Conservation (phyloP, 2,113 vertebrate species). For the Conger conger region DNA sequence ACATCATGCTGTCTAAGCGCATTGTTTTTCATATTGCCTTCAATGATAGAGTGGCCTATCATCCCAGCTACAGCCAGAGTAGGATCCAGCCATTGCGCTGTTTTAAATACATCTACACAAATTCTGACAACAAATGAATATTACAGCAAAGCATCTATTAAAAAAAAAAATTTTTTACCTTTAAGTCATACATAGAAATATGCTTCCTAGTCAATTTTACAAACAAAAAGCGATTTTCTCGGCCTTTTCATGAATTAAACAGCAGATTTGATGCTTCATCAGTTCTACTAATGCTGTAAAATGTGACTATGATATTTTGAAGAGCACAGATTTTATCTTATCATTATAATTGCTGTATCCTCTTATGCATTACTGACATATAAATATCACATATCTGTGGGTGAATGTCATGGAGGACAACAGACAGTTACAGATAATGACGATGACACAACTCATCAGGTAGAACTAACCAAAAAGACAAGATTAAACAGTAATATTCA, state of each 20-base stretch:
- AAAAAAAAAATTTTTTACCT: too few relatives aligned
- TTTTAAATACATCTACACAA: background rate
- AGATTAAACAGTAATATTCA: background rate
- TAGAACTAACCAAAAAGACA: background rate
- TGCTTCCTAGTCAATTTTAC: background rate
- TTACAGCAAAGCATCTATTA: background rate
- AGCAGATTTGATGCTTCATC: slow-evolving; percentile 10
- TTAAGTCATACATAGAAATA: background rate
- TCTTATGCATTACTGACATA: background rate
- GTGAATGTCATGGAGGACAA: slow-evolving; percentile 4
- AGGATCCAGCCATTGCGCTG: background rate
- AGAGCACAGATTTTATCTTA: background rate
- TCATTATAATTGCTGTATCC: background rate
- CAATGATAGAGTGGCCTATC: background rate
- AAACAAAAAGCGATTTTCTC: background rate
- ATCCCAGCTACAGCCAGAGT: background rate
- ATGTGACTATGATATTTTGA: background rate
- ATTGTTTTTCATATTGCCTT: background rate
- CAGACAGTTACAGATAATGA: background rate
- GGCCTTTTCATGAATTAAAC: background rate
- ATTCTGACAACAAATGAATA: background rate
- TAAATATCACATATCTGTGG: background rate
- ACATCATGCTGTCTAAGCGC: slow-evolving; percentile 53
- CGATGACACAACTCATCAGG: background rate
- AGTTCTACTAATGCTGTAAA: slow-evolving; percentile 27